Percentiles rank a stretch among this genome's conserved stretches.
Evolutionary conservation across 2,113 vertebrate species (phyloP).

Genomic region (Eurystomus gularis): DNA sequence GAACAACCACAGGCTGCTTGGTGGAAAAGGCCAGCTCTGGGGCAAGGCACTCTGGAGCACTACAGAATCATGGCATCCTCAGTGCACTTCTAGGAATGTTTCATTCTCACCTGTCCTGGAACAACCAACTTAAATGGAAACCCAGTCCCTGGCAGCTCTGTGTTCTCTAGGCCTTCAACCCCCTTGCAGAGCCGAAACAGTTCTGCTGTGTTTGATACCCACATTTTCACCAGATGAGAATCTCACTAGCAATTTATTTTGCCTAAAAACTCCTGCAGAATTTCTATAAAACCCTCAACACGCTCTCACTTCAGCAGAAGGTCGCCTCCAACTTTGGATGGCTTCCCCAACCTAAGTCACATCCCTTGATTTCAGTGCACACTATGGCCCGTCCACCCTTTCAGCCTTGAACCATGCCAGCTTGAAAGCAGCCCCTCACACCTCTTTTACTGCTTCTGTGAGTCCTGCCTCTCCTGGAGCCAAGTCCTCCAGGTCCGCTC

Average conservation of each 20-base stretch:
- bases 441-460: slow-evolving; percentile 63
- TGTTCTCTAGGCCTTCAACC: neutral
- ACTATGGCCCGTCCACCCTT: neutral
- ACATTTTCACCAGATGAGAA: neutral
- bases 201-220: neutral
- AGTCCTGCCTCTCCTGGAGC: slow-evolving; percentile 10
- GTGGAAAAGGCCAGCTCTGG: neutral
- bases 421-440: neutral
- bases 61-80: neutral
- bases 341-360: neutral
- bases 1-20: neutral
- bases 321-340: neutral
- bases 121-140: neutral
- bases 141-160: neutral
- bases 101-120: neutral
- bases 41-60: neutral
- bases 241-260: neutral
- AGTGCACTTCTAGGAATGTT: neutral
- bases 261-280: neutral
- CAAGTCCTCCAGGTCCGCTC: neutral
- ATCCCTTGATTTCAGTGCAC: neutral
- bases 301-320: neutral
- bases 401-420: neutral
- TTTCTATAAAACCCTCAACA: neutral
- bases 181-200: neutral